Base-by-base conservation (phyloP, 2,113 vertebrate genomes). In the Oryzias javanicus region DNA sequence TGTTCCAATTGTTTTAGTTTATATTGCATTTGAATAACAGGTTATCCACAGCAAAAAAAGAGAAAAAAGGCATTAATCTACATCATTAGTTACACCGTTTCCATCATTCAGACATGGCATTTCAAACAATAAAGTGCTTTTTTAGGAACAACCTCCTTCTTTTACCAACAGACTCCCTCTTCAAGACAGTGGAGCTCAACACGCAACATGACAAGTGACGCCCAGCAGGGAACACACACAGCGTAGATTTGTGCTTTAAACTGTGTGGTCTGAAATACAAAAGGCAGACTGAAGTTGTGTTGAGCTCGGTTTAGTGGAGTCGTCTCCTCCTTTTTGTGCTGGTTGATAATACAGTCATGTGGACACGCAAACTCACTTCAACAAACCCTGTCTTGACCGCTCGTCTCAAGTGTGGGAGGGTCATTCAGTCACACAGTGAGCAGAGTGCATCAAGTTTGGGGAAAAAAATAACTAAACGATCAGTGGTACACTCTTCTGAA, bases 121-220 rank as follows among this genome's bases (percentile, higher is more conserved):
- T 74, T 83, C 50, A 79, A 82, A 81, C 64, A 82, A 82, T 92
- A 92, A 92, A 92, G 91, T 91, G 91, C 90, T 76, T 87, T 22
- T 74, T 70, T 40, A 62, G 2, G 52, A 72, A 52, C 57, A 25
- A 73, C 49, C 65, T 69, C 56, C 64, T 35, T 79, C 18, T 80
- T 77, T 16, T 65, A 69, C 27, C 65, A 73, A n/a, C 52, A 55
- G 67, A 18, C 0, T 40, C 27, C 47, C 22, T 66, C 49, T 25
- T 61, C 61, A 22, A 66, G 72, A 72, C 73, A 45, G 64, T 55
- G 62, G 71, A 74, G 67, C 68, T 41, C 25, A 4, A 60, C 55
- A 75, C 53, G 42, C 41, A 62, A 35, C 35, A 35, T 35, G 35
- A 35, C 10, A 35, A 35, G 35, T 35, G 35, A 12, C 35, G 10